A percentile compares a stretch with the other conserved stretches of the same genome.
These are phyloP conservation scores for Spea hammondii DNA, from an alignment of 2,797 vertebrate genomes.

Conservation along the genomic window DNA sequence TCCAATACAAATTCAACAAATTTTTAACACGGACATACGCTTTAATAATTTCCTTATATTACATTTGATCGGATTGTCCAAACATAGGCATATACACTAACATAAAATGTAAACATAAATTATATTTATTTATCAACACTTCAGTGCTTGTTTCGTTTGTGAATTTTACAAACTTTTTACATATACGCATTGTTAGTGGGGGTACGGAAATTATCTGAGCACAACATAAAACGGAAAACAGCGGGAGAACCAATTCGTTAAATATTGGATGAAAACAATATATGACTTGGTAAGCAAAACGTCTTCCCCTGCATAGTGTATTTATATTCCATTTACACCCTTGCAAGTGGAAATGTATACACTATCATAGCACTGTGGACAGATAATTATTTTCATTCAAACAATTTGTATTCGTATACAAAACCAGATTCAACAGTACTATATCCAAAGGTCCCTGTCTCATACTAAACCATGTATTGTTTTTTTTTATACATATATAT, in stretches of 20 bases:
- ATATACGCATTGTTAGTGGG: neutral
- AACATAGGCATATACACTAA: conserved; percentile 47
- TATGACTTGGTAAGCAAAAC: neutral
- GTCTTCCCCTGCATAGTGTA: neutral
- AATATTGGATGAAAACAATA: neutral
- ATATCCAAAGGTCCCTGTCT: neutral
- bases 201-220: neutral
- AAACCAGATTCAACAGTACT: neutral
- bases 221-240: neutral
- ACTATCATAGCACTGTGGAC: neutral
- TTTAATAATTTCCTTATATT: conserved; percentile 38
- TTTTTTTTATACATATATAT: neutral
- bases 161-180: neutral
- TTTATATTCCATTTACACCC: neutral
- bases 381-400: neutral
- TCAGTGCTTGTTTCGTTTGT: conserved; percentile 36
- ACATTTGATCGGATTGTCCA: conserved; percentile 40
- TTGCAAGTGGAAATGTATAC: neutral
- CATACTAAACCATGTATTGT: neutral
- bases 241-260: neutral
- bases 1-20: conserved; percentile 72
- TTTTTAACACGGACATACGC: conserved; percentile 52
- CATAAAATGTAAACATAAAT: conserved; percentile 36
- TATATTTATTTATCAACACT: conserved; percentile 15
- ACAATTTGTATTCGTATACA: neutral